Evolutionary conservation across 1,140 invertebrate species (phyloP).

Genomic region (Brachystomella parvula): DNA sequence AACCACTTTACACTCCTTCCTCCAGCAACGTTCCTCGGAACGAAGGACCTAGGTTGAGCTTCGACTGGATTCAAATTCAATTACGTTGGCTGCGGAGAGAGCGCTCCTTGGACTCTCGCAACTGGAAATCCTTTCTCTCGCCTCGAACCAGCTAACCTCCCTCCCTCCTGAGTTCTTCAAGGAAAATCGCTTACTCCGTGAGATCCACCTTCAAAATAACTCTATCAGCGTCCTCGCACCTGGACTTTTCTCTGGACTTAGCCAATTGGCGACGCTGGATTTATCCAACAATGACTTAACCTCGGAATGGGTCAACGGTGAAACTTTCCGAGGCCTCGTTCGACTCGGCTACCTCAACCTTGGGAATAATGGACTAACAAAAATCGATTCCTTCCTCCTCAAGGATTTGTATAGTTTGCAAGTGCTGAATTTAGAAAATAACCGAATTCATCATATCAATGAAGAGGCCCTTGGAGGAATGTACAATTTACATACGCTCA

Average conservation of each 20-base stretch:
- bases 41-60: slow-evolving; percentile 50
- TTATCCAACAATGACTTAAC: slow-evolving; percentile 77
- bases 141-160: slow-evolving; percentile 70
- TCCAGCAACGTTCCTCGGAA: slow-evolving; percentile 49
- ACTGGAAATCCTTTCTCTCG: slow-evolving; percentile 65
- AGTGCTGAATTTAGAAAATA: slow-evolving; percentile 58
- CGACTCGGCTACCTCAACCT: slow-evolving; percentile 66
- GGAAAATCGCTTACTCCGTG: slow-evolving; percentile 67
- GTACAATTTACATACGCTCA: slow-evolving; percentile 71
- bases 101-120: slow-evolving; percentile 69
- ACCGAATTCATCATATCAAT: slow-evolving; percentile 64
- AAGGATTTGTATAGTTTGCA: slow-evolving; percentile 58
- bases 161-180: slow-evolving; percentile 74
- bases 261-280: slow-evolving; percentile 71
- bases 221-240: slow-evolving; percentile 76
- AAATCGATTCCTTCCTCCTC: slow-evolving; percentile 64
- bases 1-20: slow-evolving; percentile 75
- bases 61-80: slow-evolving; percentile 30
- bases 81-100: slow-evolving; percentile 58
- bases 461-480: slow-evolving; percentile 75
- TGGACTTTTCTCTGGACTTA: slow-evolving; percentile 71
- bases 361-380: slow-evolving; percentile 72
- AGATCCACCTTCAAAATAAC: slow-evolving; percentile 76
- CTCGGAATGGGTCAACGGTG: slow-evolving; percentile 75
- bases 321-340: slow-evolving; percentile 73